phyloP scores from a whole-genome alignment of 2,113 vertebrate genomes.

The Agapornis roseicollis region DNA sequence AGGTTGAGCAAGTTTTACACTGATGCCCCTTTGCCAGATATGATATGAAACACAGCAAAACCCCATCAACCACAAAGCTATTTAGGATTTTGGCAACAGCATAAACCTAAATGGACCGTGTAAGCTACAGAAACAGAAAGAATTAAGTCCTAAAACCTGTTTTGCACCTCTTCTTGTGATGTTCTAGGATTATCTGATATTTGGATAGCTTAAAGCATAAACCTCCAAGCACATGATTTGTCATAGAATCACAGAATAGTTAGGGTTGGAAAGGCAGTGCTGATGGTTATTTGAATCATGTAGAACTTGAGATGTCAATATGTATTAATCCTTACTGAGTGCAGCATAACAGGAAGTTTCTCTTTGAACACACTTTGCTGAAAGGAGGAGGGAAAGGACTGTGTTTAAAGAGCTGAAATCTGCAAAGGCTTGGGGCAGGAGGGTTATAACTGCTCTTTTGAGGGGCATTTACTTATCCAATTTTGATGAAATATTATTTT shows the following conservation, averaged over 20 bases:
- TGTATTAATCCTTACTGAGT: background rate
- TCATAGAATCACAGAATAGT: too few species aligned
- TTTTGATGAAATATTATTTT: background rate
- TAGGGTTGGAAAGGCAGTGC: too few species aligned
- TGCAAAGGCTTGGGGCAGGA: background rate
- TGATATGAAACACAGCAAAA: background rate
- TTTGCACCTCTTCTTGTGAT: constrained; percentile 24
- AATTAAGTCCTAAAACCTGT: constrained; percentile 14
- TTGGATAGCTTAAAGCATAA: constrained; percentile 36
- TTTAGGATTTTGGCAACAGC: background rate
- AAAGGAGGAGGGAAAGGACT: background rate
- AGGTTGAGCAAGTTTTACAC: background rate
- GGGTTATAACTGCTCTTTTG: background rate
- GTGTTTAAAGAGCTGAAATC: background rate
- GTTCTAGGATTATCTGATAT: constrained; percentile 38
- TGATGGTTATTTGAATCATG: background rate
- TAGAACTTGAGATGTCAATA: background rate
- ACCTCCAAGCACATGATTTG: background rate
- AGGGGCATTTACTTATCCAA: background rate
- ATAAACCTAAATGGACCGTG: background rate
- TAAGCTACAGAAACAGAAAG: background rate
- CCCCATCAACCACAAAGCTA: background rate
- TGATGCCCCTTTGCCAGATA: background rate
- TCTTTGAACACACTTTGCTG: background rate
- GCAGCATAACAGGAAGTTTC: background rate